Evolutionary conservation across 2,797 vertebrate species (phyloP).

Genomic region (Sebastolobus altivelis): DNA sequence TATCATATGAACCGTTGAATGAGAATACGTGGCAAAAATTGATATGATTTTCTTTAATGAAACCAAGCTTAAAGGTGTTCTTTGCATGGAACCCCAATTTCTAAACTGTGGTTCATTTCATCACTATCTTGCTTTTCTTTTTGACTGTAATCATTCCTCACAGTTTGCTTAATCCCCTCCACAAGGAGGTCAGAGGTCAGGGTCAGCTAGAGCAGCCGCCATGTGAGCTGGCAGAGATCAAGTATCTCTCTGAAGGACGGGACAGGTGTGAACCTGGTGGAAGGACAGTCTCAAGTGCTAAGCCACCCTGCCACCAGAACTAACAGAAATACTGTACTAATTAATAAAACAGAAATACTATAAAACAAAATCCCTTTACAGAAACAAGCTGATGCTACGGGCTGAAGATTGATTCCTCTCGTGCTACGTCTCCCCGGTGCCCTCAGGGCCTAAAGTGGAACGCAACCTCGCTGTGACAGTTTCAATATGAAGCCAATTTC

Average conservation of each 20-base stretch:
- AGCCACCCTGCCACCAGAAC: background rate
- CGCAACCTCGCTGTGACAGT: slow-evolving; percentile 77
- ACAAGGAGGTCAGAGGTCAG: slow-evolving; percentile 18
- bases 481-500: slow-evolving; percentile 85
- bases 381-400: slow-evolving; percentile 34
- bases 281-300: slow-evolving; percentile 12
- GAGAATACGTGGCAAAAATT: background rate
- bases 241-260: slow-evolving; percentile 5
- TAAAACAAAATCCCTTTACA: slow-evolving; percentile 31
- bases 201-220: background rate
- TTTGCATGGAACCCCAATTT: background rate
- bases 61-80: background rate
- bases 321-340: background rate
- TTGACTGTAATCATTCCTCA: slow-evolving; percentile 1
- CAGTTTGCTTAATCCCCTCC: slow-evolving; percentile 1
- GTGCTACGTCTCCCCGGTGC: slow-evolving; percentile 41
- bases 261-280: background rate
- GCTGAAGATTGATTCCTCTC: slow-evolving; percentile 70
- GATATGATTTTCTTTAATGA: background rate
- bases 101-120: background rate
- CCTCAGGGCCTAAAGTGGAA: slow-evolving; percentile 71
- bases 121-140: background rate
- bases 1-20: too few relatives aligned
- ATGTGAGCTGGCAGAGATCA: slow-evolving; percentile 10
- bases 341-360: background rate